Evolutionary conservation across 2,113 vertebrate genomes (phyloP).

Genomic region (Ochotona curzoniae): DNA sequence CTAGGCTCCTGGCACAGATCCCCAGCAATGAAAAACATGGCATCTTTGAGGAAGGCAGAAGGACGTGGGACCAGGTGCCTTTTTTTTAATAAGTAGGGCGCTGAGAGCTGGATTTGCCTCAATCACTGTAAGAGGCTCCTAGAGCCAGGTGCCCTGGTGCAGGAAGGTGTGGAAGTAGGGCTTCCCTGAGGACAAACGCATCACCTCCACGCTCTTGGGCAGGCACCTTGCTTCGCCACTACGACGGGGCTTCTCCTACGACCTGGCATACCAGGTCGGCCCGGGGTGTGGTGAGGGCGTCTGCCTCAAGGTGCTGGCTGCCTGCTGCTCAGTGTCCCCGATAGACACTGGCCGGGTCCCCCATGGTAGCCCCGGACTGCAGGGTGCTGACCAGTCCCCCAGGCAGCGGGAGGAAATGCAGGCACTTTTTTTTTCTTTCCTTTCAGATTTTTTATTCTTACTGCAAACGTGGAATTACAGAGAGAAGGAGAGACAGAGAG

Average conservation of each 20-base stretch:
- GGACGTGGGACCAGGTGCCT: background rate
- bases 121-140: background rate
- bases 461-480: too few relatives aligned
- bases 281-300: background rate
- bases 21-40: background rate
- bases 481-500: too few relatives aligned
- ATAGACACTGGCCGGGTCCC: background rate
- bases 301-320: too few relatives aligned
- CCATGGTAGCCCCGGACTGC: background rate
- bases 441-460: too few relatives aligned
- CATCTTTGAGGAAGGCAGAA: background rate
- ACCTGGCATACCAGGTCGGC: background rate
- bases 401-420: background rate
- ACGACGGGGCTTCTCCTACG: background rate
- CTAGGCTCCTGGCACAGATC: background rate
- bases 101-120: background rate
- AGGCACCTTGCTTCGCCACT: background rate
- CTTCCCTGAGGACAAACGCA: fast-evolving
- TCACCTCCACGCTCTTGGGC: background rate
- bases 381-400: background rate
- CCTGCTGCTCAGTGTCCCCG: too few relatives aligned
- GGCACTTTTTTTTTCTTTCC: background rate
- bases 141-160: background rate
- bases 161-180: fast-evolving
- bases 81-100: slow-evolving; percentile 44